Conservation (phyloP, 2,888 invertebrate species). For the Cataglyphis cursor region DNA sequence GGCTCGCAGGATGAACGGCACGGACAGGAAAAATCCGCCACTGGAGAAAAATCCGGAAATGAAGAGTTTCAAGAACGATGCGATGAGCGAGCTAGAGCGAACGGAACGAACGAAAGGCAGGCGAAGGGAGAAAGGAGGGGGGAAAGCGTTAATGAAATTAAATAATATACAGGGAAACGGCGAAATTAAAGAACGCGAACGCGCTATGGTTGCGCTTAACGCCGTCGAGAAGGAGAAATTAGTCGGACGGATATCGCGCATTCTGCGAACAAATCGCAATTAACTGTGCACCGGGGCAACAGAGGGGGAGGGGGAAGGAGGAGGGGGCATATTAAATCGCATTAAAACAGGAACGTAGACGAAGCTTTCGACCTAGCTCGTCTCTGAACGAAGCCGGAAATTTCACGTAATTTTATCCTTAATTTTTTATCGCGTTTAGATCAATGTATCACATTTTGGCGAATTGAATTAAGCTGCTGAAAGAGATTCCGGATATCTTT, state of each 20-base stretch:
- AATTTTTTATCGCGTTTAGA: conserved; percentile 28
- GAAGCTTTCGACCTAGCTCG: conserved; percentile 19
- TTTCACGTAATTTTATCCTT: conserved; percentile 39
- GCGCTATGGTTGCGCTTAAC: conserved; percentile 45
- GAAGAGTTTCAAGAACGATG: conserved; percentile 49
- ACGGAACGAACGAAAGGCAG: background rate
- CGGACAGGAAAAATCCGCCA: conserved; percentile 43
- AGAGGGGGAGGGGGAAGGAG: background rate
- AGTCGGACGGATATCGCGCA: conserved; percentile 69
- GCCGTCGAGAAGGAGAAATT: conserved; percentile 65
- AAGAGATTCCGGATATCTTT: background rate
- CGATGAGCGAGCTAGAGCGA: conserved; percentile 19
- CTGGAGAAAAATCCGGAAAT: conserved; percentile 45
- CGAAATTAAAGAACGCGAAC: conserved; percentile 54
- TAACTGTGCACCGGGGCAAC: conserved; percentile 62
- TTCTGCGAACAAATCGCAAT: conserved; percentile 73
- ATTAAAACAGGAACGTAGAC: conserved; percentile 63
- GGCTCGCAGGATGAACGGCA: conserved; percentile 22
- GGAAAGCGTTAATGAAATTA: conserved; percentile 52
- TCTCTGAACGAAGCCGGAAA: conserved; percentile 15
- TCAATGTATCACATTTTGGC: background rate
- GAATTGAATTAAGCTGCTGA: background rate
- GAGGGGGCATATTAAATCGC: conserved; percentile 66
- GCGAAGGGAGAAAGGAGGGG: background rate
- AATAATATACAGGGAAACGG: conserved; percentile 54